These are phyloP conservation scores for Tachina grossa DNA, from an alignment of 2,888 invertebrate species.

Conservation along the genomic window DNA sequence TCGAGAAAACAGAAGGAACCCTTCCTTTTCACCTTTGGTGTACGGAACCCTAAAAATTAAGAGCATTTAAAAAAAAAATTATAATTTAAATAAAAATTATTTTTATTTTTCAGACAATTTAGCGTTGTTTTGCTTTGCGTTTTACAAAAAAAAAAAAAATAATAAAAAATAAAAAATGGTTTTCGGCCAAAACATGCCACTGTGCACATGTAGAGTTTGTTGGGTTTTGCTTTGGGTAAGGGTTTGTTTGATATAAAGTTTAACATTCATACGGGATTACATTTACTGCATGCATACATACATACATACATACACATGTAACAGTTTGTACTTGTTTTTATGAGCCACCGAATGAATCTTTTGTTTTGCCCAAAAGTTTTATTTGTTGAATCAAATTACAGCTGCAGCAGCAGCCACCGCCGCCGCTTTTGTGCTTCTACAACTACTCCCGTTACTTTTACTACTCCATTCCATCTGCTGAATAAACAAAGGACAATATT, in stretches of 20 bases:
- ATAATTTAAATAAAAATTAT: too few species aligned
- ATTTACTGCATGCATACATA: background rate
- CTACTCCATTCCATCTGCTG: conserved; percentile 6
- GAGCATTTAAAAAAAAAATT: too few species aligned
- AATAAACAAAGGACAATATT: conserved; percentile 25
- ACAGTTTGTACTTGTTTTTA: conserved; percentile 46
- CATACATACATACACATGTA: background rate
- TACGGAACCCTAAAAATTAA: too few species aligned
- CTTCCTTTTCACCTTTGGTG: too few species aligned
- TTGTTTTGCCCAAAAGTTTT: conserved; percentile 44
- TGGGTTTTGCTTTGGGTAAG: conserved; percentile 15
- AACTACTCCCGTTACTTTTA: background rate
- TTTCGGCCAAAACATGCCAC: background rate
- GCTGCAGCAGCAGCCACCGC: conserved; percentile 56
- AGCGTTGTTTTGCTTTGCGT: too few species aligned
- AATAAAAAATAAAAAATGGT: background rate
- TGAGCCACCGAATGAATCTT: conserved; percentile 42
- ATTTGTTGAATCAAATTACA: conserved; percentile 66
- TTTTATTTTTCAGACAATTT: too few species aligned
- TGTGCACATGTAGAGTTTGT: background rate
- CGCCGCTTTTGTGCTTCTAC: conserved; percentile 21
- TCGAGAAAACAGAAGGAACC: too few species aligned
- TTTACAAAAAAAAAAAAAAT: background rate
- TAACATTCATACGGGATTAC: background rate
- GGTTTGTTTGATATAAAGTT: conserved; percentile 43